Percentiles rank a stretch among this genome's conserved stretches.
phyloP scores from a whole-genome alignment of 2,113 vertebrate genomes.

The Danio rerio region GRCz12tu NC_133196.1:22418501-22419000 shows the following conservation, averaged over 20 bases:
- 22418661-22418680: slow-evolving; percentile 94
- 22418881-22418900: slow-evolving; percentile 84
- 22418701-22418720: slow-evolving; percentile 85
- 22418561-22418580: slow-evolving; percentile 98
- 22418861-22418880: slow-evolving; percentile 88
- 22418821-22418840: slow-evolving; percentile 94
- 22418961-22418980: slow-evolving; percentile 78
- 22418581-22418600: slow-evolving; percentile 95
- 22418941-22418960: slow-evolving; percentile 81
- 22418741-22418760: slow-evolving; percentile 91
- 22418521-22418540: slow-evolving; percentile 98
- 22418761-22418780: slow-evolving; percentile 98
- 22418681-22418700: slow-evolving; percentile 85
- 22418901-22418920: slow-evolving; percentile 74
- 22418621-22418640: slow-evolving; percentile 91
- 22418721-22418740: slow-evolving; percentile 86
- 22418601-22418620: slow-evolving; percentile 91
- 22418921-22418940: slow-evolving; percentile 75
- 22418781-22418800: slow-evolving; percentile 96
- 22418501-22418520: slow-evolving; percentile 92
- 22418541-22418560: slow-evolving; percentile 95
- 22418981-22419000: slow-evolving; percentile 79
- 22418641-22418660: slow-evolving; percentile 96
- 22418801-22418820: slow-evolving; percentile 91
- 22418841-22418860: slow-evolving; percentile 93